These are phyloP conservation scores for Lates calcarifer DNA, from an alignment of 2,113 vertebrate species.

Conservation along the genomic window DNA sequence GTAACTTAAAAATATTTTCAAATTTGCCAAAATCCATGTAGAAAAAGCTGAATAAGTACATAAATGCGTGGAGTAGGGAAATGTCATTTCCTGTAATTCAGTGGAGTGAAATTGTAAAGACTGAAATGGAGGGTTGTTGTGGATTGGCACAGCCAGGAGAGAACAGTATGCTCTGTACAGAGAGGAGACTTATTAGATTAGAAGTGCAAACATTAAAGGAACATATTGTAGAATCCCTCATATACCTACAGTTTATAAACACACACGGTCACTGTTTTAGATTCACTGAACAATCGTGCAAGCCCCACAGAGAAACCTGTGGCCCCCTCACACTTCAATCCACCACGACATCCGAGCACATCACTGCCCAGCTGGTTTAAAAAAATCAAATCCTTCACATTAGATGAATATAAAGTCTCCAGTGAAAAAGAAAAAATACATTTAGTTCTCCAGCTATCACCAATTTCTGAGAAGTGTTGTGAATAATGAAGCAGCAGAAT, in stretches of 20 bases:
- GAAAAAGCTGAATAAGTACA: constrained; percentile 40
- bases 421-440: constrained; percentile 43
- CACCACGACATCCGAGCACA: not conserved
- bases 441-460: constrained; percentile 66
- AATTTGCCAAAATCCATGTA: constrained; percentile 50
- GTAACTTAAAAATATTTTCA: constrained; percentile 59
- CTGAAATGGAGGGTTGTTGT: constrained; percentile 36
- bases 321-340: not conserved
- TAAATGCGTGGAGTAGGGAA: constrained; percentile 31
- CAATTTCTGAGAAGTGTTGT: constrained; percentile 42
- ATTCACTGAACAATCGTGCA: constrained; percentile 11
- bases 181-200: not conserved
- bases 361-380: constrained; percentile 27
- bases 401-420: constrained; percentile 27
- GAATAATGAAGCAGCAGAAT: constrained; percentile 76
- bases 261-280: not conserved
- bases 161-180: constrained; percentile 18
- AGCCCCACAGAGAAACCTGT: not conserved
- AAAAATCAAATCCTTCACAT: constrained; percentile 16
- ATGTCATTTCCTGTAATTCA: constrained; percentile 58
- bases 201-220: not conserved
- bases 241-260: too few species aligned
- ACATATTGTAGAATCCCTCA: constrained; percentile 7
- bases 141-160: constrained; percentile 6
- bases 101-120: constrained; percentile 15